Conservation (phyloP, 2,113 vertebrate genomes). For the Columbina picui region DNA sequence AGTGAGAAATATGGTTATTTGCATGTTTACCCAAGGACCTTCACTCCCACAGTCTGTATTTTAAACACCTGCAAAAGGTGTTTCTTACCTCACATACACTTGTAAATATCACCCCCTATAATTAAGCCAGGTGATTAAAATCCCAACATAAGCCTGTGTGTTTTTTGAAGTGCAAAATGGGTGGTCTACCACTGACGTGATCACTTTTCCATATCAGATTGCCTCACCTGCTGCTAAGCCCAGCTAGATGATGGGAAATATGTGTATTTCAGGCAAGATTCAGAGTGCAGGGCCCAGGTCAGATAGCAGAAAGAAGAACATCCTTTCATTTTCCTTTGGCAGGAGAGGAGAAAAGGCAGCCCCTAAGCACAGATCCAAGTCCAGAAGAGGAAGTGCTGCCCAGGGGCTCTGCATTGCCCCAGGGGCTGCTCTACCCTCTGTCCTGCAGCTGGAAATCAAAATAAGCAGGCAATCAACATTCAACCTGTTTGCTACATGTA, state of each 20-base stretch:
- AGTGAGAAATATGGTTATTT: background rate
- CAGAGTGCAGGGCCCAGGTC: background rate
- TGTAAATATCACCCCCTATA: background rate
- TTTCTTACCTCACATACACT: constrained; percentile 12
- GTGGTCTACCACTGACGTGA: background rate
- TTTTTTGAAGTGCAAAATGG: background rate
- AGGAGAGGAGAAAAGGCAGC: background rate
- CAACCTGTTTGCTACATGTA: background rate
- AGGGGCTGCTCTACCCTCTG: background rate
- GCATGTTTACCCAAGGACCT: background rate
- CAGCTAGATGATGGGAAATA: background rate
- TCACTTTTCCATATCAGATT: background rate
- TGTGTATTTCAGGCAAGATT: background rate
- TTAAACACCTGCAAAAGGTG: constrained; percentile 19
- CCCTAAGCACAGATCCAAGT: background rate
- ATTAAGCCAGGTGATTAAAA: constrained; percentile 9
- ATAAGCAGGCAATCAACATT: background rate
- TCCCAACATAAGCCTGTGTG: background rate
- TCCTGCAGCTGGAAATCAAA: background rate
- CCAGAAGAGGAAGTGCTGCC: background rate
- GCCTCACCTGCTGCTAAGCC: background rate
- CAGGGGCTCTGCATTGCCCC: background rate
- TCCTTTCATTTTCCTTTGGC: background rate
- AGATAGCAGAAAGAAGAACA: background rate
- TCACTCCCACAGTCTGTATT: background rate